Conservation (phyloP, 2,888 invertebrate genomes). For the Serripes groenlandicus region DNA sequence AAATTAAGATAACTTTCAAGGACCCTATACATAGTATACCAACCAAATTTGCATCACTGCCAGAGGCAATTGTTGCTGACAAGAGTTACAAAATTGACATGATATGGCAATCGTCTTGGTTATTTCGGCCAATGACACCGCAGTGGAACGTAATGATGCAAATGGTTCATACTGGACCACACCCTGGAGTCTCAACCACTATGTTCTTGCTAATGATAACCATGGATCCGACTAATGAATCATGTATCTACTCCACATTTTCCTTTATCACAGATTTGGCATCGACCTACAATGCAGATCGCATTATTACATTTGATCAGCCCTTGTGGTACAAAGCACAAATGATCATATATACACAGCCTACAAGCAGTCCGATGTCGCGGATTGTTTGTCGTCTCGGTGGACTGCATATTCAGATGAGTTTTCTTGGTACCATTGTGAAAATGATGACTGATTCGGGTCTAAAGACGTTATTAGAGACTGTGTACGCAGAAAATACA, state of each 20-base stretch:
- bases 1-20: no score
- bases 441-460: slow-evolving; percentile 46
- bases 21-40: no score
- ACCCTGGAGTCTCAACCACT: slow-evolving; percentile 23
- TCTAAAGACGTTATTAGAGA: slow-evolving; percentile 37
- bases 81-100: no score
- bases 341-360: not conserved
- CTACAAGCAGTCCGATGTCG: slow-evolving; percentile 20
- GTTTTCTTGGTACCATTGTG: slow-evolving; percentile 70
- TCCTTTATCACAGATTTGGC: slow-evolving; percentile 38
- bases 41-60: no score
- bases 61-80: no score
- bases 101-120: slow-evolving; percentile 24
- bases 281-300: slow-evolving; percentile 22
- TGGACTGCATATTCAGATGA: slow-evolving; percentile 63
- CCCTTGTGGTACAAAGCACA: slow-evolving; percentile 66
- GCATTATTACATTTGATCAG: slow-evolving; percentile 70
- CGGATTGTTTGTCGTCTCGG: slow-evolving; percentile 48
- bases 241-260: slow-evolving; percentile 62
- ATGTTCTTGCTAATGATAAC: slow-evolving; percentile 31
- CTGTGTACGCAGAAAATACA: slow-evolving; percentile 43
- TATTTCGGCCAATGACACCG: not conserved
- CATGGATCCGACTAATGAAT: slow-evolving; percentile 36
- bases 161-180: not conserved
- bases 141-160: slow-evolving; percentile 28